These are phyloP conservation scores for Drosophila pseudoananassae DNA, from an alignment of 1,140 invertebrate genomes.

Conservation along the genomic window DNA sequence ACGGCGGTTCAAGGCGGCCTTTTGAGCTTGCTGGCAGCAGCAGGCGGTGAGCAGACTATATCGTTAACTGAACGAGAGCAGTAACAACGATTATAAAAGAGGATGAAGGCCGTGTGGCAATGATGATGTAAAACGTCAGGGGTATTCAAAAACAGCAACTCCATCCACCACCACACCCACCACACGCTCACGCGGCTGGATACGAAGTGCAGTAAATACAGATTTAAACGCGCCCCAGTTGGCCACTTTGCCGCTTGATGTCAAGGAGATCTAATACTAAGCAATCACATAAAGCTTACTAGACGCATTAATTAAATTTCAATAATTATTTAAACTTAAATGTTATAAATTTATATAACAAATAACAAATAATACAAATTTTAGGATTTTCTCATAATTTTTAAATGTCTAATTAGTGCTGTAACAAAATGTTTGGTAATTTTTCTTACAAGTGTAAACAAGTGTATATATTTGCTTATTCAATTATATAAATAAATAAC, in stretches of 20 bases:
- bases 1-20: conserved; percentile 50
- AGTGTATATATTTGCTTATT: no score
- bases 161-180: conserved; percentile 42
- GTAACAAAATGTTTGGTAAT: no score
- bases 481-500: no score
- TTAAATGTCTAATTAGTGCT: no score
- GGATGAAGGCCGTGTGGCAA: conserved; percentile 44
- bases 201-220: conserved; percentile 74
- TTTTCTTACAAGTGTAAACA: no score
- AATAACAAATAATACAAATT: neutral
- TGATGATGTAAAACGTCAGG: conserved; percentile 60
- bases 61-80: conserved; percentile 21
- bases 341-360: neutral
- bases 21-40: conserved; percentile 74
- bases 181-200: conserved; percentile 33
- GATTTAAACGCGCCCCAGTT: conserved; percentile 65
- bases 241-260: conserved; percentile 47
- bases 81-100: conserved; percentile 21
- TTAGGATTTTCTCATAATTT: no score
- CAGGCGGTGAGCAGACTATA: conserved; percentile 52
- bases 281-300: neutral
- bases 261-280: neutral
- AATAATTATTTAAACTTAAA: neutral
- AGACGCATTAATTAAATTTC: neutral
- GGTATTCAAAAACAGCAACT: conserved; percentile 42